Conservation (phyloP, 2,797 vertebrate genomes). For the Psittacula echo region DNA sequence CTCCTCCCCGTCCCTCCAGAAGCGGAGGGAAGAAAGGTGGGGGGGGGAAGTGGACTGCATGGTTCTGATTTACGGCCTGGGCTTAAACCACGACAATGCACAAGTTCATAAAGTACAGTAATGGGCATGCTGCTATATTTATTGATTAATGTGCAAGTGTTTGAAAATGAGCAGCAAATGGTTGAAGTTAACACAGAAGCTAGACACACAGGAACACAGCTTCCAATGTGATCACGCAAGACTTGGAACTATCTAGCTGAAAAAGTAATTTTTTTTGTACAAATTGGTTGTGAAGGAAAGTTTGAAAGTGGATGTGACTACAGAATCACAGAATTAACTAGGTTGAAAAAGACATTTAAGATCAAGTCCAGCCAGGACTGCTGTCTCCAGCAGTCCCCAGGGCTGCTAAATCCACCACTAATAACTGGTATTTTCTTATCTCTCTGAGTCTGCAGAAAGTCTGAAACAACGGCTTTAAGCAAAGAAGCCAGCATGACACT, state of each 20-base stretch:
- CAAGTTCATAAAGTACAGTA: background rate
- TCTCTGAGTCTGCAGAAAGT: background rate
- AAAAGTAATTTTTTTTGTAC: background rate
- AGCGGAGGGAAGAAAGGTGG: no score
- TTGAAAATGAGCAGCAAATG: background rate
- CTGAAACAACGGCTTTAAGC: background rate
- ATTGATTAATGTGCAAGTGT: background rate
- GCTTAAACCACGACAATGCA: no score
- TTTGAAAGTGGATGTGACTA: background rate
- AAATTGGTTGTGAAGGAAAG: background rate
- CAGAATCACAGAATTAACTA: background rate
- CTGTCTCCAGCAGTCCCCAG: background rate
- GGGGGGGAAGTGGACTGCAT: no score
- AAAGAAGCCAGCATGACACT: background rate
- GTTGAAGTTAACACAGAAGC: background rate
- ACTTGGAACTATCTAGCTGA: background rate
- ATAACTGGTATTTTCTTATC: background rate
- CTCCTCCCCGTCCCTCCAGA: no score
- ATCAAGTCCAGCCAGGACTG: background rate
- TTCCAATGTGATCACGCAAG: background rate
- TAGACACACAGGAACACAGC: background rate
- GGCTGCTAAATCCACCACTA: background rate
- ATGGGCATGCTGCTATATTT: background rate
- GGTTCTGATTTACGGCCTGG: no score
- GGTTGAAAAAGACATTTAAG: background rate